phyloP scores from a whole-genome alignment of 2,888 invertebrate species.

The Crematogaster levior region DNA sequence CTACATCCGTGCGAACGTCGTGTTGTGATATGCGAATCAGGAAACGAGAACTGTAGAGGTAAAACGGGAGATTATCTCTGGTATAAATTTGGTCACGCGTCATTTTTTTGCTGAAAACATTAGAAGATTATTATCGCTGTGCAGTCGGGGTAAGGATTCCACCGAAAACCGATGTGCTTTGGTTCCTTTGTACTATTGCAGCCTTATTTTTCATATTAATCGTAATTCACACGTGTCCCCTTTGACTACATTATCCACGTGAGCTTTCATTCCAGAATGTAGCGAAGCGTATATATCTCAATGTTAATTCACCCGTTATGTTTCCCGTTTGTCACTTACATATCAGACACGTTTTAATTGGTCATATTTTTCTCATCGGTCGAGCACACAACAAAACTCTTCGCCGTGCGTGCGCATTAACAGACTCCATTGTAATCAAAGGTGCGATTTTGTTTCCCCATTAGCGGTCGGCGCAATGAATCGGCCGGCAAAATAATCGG shows the following conservation, averaged over 20 bases:
- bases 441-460: constrained; percentile 67
- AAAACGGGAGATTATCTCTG: constrained; percentile 44
- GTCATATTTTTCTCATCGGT: constrained; percentile 38
- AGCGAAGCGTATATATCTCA: not conserved
- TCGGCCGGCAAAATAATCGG: constrained; percentile 71
- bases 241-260: not conserved
- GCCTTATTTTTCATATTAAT: not conserved
- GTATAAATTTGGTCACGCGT: constrained; percentile 19
- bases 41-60: constrained; percentile 35
- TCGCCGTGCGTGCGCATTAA: constrained; percentile 38
- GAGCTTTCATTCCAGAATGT: not conserved
- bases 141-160: not conserved
- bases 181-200: not conserved
- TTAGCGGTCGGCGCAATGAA: constrained; percentile 62
- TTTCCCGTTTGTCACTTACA: constrained; percentile 34
- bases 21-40: constrained; percentile 41
- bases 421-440: constrained; percentile 56
- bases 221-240: not conserved
- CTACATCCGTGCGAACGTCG: constrained; percentile 50
- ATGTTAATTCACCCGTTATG: constrained; percentile 15
- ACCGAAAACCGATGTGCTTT: not conserved
- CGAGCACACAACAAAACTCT: constrained; percentile 35
- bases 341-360: constrained; percentile 32
- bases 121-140: too few relatives aligned
- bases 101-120: constrained; percentile 26